Evolutionary conservation across 2,113 vertebrate species (phyloP), one percentile per base, ranked within the genome.

Genomic region (Lepisosteus osseus): DNA sequence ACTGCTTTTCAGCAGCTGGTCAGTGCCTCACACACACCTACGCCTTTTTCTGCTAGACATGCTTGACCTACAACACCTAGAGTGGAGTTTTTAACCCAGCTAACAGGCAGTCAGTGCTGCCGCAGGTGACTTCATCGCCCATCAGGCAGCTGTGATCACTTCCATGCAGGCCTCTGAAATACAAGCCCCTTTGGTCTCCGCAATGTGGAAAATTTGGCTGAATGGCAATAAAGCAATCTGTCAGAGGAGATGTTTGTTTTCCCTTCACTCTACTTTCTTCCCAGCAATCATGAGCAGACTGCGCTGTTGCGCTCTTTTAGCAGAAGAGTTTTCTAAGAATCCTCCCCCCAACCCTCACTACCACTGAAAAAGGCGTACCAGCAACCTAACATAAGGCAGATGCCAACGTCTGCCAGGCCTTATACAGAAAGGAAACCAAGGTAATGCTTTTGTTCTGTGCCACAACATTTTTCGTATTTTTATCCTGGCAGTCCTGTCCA

Each of bases 391-490:
- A 78, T 84, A 77, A 76, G 80, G 76, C 78, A 82, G 75, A 79
- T 85, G 78, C 76, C 78, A 6, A 9, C 9, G 1, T 6, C 5
- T 51, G 9, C 72, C 14, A 68, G 72, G 67, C 76, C 75, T 69
- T 80, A 80, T 74, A 74, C 80, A 13, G 15, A 64, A 7, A 71
- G 61, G 61, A 63, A 29, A 59, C 51, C 57, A 29, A 79, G 78
- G 67, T 80, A 65, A 59, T 79, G 70, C 76, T 80, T 80, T 83
- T 77, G 14, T 73, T 70, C 55, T 74, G 69, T 72, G 43, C 66
- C 41, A 3, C 68, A 44, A 15, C 71, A 7, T 80, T 81, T 82
- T 80, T 80, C 80, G 83, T 85, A 80, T 81, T 84, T 80, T 71
- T 73, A 5, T 51, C 47, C 71, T 64, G 29, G 68, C 68, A 69